Percentiles rank a stretch among this genome's conserved stretches.
These are phyloP conservation scores for Myoxocephalus aenaeus DNA, from an alignment of 2,797 vertebrate genomes.

Conservation along the genomic window DNA sequence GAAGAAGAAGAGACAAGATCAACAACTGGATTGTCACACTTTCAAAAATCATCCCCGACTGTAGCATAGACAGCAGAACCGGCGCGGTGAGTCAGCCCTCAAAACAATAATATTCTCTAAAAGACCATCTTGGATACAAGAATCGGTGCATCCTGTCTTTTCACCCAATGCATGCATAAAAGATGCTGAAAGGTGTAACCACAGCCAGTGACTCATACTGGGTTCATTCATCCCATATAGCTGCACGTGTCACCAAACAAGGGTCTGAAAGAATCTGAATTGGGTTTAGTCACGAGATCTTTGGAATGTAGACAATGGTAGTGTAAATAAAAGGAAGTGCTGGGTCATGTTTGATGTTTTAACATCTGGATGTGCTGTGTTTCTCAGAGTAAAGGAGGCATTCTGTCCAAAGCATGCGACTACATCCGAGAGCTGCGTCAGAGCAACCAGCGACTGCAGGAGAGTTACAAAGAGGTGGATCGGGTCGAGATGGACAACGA, in stretches of 20 bases:
- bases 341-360: background rate
- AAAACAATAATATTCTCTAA: background rate
- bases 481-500: conserved; percentile 94
- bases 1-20: conserved; percentile 93
- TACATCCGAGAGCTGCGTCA: conserved; percentile 94
- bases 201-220: background rate
- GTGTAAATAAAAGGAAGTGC: background rate
- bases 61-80: conserved; percentile 89
- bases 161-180: background rate
- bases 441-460: conserved; percentile 93
- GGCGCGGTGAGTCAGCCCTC: conserved; percentile 85
- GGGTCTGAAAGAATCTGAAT: background rate
- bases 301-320: background rate
- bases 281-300: background rate
- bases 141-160: background rate
- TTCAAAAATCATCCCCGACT: conserved; percentile 95
- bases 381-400: conserved; percentile 93
- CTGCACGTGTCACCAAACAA: background rate
- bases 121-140: background rate
- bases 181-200: background rate
- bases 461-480: conserved; percentile 93
- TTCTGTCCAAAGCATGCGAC: conserved; percentile 95
- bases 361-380: background rate
- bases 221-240: background rate
- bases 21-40: conserved; percentile 96